phyloP scores from a whole-genome alignment of 2,888 invertebrate species.

The Rhaphigaster nebulosa region DNA sequence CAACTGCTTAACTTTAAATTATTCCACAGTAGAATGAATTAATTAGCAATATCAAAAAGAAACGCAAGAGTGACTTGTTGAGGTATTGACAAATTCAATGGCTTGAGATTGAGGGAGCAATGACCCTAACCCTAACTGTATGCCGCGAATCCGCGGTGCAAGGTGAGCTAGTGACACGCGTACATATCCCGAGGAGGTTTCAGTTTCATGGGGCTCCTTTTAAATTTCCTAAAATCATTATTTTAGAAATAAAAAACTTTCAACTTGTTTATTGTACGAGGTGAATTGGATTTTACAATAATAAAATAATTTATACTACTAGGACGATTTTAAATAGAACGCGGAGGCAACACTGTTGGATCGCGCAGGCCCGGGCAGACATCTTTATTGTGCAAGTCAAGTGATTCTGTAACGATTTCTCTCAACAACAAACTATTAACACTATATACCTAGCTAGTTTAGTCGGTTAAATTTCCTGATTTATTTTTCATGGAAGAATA shows the following conservation, averaged over 20 bases:
- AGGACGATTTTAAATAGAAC: neutral
- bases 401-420: slow-evolving; percentile 43
- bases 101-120: neutral
- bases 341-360: neutral
- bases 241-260: no score
- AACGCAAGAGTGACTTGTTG: neutral
- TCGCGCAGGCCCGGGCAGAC: slow-evolving; percentile 37
- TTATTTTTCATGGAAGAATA: no score
- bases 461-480: neutral
- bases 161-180: slow-evolving; percentile 34
- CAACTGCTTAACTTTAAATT: neutral
- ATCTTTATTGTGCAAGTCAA: slow-evolving; percentile 47
- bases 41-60: neutral
- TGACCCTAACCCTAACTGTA: slow-evolving; percentile 43
- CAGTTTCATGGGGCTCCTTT: neutral
- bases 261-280: no score
- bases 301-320: neutral
- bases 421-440: neutral
- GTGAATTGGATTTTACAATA: neutral
- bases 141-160: neutral
- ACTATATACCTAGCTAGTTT: neutral
- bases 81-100: slow-evolving; percentile 49
- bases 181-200: slow-evolving; percentile 4
- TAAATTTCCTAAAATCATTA: neutral
- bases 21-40: neutral